These are phyloP conservation scores for Scophthalmus maximus DNA, from an alignment of 2,113 vertebrate genomes.

Conservation along the genomic window DNA sequence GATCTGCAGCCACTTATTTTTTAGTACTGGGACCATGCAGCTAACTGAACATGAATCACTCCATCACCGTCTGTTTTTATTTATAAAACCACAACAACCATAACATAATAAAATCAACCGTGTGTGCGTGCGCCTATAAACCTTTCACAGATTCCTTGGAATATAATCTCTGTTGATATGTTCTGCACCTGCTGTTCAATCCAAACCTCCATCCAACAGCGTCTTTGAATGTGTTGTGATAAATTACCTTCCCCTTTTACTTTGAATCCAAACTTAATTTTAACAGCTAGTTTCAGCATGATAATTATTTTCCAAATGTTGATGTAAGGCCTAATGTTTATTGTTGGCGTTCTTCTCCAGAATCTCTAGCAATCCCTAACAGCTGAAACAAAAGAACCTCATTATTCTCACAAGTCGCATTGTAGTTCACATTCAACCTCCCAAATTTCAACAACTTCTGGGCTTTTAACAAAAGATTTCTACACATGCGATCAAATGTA, in stretches of 20 bases:
- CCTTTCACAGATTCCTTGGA: background rate
- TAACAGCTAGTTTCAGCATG: no score
- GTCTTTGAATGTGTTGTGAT: background rate
- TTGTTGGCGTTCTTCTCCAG: no score
- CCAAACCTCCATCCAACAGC: background rate
- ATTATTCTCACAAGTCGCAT: no score
- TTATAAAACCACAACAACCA: conserved; percentile 8
- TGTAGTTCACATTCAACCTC: no score
- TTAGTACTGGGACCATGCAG: conserved; percentile 15
- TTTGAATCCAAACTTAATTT: no score
- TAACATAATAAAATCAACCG: conserved; percentile 7
- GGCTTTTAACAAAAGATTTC: background rate
- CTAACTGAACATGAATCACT: conserved; percentile 25
- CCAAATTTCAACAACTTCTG: background rate
- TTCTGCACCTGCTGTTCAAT: conserved; percentile 2
- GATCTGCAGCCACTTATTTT: conserved; percentile 6
- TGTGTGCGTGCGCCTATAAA: conserved; percentile 1
- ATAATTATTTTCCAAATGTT: no score
- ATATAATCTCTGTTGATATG: background rate
- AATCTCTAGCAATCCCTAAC: no score
- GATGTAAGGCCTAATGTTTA: no score
- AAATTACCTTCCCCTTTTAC: no score
- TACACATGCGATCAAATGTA: background rate
- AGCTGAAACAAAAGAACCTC: no score
- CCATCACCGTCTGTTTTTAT: conserved; percentile 7